A percentile compares a stretch with the other conserved stretches of the same genome.
These are phyloP conservation scores for Apocrypta bakeri DNA, from an alignment of 1,140 invertebrate species.

Conservation along the genomic window DNA sequence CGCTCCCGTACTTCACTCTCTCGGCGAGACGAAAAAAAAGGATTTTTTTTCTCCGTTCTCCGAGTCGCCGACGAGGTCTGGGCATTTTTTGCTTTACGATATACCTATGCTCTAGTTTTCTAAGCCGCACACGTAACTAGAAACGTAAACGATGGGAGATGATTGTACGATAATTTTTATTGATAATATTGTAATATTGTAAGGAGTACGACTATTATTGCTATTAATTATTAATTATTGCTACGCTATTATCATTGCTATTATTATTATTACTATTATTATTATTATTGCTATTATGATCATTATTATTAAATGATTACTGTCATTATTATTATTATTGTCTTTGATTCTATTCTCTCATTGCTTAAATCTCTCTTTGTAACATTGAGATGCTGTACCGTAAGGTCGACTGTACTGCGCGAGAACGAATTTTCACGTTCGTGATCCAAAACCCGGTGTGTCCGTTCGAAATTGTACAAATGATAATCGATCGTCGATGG, in stretches of 20 bases:
- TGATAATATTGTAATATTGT: constrained; percentile 34
- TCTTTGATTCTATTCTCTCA: constrained; percentile 56
- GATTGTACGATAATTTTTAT: constrained; percentile 50
- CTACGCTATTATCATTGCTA: constrained; percentile 51
- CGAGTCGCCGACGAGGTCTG: background rate
- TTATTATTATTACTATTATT: constrained; percentile 60
- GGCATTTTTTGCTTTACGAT: background rate
- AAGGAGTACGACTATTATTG: constrained; percentile 55
- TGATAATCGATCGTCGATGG: constrained; percentile 27
- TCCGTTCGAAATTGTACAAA: constrained; percentile 21
- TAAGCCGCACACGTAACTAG: constrained; percentile 19
- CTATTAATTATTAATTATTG: constrained; percentile 59
- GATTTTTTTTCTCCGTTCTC: too few relatives aligned
- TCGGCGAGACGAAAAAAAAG: background rate
- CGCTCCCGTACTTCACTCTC: background rate
- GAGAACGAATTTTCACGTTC: constrained; percentile 27
- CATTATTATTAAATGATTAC: constrained; percentile 42
- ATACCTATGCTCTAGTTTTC: constrained; percentile 25
- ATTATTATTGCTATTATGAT: constrained; percentile 50
- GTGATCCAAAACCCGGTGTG: constrained; percentile 30
- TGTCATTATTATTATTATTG: constrained; percentile 57
- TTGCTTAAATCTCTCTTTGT: background rate
- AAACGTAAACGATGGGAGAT: background rate
- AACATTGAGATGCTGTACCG: background rate
- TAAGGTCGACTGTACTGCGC: background rate